Conservation (phyloP, 2,113 vertebrate genomes). For the Arizona elegans region DNA sequence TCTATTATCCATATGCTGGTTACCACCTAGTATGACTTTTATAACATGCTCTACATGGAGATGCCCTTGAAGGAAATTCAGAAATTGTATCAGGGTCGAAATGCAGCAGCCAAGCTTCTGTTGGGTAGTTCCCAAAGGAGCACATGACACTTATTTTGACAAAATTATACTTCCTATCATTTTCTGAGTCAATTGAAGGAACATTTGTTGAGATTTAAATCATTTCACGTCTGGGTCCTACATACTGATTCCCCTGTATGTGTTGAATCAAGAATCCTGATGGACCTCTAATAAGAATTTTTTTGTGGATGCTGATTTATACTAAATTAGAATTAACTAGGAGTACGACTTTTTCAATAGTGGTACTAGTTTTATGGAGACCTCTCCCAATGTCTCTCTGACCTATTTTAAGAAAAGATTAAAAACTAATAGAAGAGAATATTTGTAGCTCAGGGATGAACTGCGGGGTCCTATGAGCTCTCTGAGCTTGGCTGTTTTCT, state of each 20-base stretch:
- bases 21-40: background rate
- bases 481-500: background rate
- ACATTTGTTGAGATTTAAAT: background rate
- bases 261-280: background rate
- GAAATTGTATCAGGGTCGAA: background rate
- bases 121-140: background rate
- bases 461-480: background rate
- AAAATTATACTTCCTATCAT: background rate
- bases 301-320: background rate
- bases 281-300: background rate
- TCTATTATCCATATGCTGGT: background rate
- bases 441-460: background rate
- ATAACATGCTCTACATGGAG: background rate
- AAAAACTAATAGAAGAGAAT: background rate
- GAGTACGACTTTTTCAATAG: background rate
- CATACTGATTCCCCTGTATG: background rate
- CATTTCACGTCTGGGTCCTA: background rate
- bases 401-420: background rate
- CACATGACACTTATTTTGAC: background rate
- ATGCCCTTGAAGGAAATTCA: background rate
- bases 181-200: background rate
- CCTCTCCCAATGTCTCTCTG: background rate
- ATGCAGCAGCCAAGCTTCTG: background rate
- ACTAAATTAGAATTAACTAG: background rate
- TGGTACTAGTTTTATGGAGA: background rate